Evolutionary conservation across 2,113 vertebrate species (phyloP).

Genomic region (Pleuronectes platessa): DNA sequence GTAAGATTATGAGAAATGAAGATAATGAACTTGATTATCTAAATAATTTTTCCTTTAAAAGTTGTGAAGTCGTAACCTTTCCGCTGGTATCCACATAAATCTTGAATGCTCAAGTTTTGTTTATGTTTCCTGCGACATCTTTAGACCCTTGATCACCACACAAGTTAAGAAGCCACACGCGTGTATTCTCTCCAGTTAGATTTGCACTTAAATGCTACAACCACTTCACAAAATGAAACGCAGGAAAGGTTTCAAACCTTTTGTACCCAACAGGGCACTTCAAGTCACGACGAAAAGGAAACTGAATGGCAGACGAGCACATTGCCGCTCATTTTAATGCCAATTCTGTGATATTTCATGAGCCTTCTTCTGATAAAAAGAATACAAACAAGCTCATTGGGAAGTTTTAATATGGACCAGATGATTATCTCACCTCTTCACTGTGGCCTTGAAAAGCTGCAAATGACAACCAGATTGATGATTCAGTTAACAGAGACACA

Average conservation of each 20-base stretch:
- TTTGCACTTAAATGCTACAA: conserved; percentile 1
- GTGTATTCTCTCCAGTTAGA: not conserved
- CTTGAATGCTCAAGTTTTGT: not conserved
- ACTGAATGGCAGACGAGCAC: not conserved
- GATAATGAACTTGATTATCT: too few species aligned
- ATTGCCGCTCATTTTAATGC: not conserved
- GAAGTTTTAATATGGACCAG: conserved; percentile 39
- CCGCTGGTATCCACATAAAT: not conserved
- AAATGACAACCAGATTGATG: conserved; percentile 62
- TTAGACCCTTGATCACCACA: not conserved
- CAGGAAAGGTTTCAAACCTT: not conserved
- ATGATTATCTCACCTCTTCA: conserved; percentile 44
- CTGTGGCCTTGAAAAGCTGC: conserved; percentile 41
- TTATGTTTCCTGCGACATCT: not conserved
- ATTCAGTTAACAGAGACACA: conserved; percentile 49
- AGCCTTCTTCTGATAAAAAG: conserved; percentile 36
- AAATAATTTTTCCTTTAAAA: not conserved
- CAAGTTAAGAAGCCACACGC: not conserved
- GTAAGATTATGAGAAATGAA: too few species aligned
- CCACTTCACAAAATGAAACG: not conserved
- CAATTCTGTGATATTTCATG: conserved; percentile 6
- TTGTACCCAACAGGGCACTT: not conserved
- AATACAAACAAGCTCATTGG: conserved; percentile 46
- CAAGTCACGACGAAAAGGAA: not conserved
- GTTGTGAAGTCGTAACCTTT: not conserved